phyloP scores from a whole-genome alignment of 1,140 invertebrate species.

The Ceratitis capitata region DNA sequence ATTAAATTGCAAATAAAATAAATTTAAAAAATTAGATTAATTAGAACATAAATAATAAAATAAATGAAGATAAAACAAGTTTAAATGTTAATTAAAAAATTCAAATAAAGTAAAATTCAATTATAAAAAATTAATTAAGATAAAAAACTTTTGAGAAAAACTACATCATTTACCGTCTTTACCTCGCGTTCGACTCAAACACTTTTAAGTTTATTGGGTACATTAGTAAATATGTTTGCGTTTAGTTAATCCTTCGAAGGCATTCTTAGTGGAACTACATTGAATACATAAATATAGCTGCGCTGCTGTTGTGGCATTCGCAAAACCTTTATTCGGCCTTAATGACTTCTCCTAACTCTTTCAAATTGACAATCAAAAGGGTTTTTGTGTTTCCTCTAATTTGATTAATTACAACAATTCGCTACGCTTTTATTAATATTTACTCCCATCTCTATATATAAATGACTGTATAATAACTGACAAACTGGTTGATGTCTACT shows the following conservation, averaged over 20 bases:
- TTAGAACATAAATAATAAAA: no score
- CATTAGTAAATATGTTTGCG: background rate
- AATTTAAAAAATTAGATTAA: no score
- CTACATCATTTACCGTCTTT: no score
- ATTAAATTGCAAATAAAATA: no score
- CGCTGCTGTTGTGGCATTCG: background rate
- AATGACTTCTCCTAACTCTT: conserved; percentile 38
- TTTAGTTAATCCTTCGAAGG: background rate
- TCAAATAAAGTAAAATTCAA: no score
- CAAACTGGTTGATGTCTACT: background rate
- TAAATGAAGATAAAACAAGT: no score
- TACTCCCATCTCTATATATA: background rate
- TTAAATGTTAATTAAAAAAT: no score
- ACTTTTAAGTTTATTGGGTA: no score
- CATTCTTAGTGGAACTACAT: background rate
- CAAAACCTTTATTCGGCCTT: conserved; percentile 3
- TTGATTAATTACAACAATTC: conserved; percentile 42
- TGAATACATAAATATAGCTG: background rate
- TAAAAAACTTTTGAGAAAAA: no score
- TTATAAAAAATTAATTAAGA: no score
- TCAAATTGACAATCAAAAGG: conserved; percentile 43
- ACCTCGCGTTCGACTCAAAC: no score
- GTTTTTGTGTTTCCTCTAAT: conserved; percentile 42
- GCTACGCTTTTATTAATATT: conserved; percentile 24
- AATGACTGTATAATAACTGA: background rate